These are phyloP conservation scores for Candoia aspera DNA, from an alignment of 2,113 vertebrate species.

Conservation along the genomic window DNA sequence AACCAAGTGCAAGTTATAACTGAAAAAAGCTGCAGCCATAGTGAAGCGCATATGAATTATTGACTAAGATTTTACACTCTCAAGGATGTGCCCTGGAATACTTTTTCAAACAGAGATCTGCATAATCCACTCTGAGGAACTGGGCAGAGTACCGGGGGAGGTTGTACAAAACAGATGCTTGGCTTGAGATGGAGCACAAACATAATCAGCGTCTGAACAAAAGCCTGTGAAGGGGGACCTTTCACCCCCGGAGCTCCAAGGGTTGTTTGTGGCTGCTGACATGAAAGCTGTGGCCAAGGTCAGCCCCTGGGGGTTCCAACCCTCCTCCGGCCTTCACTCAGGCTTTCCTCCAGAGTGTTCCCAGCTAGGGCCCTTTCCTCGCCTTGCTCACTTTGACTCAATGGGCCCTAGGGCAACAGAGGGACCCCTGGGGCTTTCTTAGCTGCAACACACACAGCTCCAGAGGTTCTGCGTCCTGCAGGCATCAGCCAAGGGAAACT, in stretches of 20 bases:
- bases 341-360: background rate
- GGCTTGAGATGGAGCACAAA: background rate
- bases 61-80: conserved; percentile 82
- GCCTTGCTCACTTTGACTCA: background rate
- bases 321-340: too few species aligned
- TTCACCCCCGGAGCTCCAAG: fast-evolving
- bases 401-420: background rate
- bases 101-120: conserved; percentile 80
- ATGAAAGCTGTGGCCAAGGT: background rate
- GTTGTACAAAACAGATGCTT: conserved; percentile 60
- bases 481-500: background rate
- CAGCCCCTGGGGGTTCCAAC: background rate
- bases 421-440: background rate
- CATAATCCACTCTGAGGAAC: conserved; percentile 81
- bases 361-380: background rate
- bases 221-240: background rate
- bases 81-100: conserved; percentile 79
- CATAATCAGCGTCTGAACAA: fast-evolving
- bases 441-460: background rate
- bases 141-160: conserved; percentile 75
- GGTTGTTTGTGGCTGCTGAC: background rate
- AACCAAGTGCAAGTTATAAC: conserved; percentile 76
- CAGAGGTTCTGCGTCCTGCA: background rate
- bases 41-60: conserved; percentile 80
- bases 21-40: conserved; percentile 79